Conservation (phyloP, 2,888 invertebrate genomes). For the Thera britannica region DNA sequence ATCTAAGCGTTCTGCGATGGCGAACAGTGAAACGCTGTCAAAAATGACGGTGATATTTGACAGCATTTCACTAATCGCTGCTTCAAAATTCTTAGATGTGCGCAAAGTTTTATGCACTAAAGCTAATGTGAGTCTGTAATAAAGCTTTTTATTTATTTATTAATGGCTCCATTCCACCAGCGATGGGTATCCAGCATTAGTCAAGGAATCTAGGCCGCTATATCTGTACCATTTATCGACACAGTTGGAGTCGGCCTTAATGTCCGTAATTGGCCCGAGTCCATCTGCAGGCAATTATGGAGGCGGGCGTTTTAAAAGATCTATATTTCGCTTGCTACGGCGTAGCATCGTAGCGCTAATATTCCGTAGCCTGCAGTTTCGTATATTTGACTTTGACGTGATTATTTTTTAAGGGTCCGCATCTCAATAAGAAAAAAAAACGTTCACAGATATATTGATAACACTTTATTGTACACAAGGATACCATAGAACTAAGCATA, state of each 20-base stretch:
- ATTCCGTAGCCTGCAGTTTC: constrained; percentile 26
- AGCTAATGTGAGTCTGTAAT: too few species aligned
- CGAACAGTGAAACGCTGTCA: too few species aligned
- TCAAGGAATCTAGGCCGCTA: constrained; percentile 53
- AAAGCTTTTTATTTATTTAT: too few species aligned
- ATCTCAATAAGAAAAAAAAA: too few species aligned
- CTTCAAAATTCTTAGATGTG: too few species aligned
- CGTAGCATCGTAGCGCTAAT: constrained; percentile 47
- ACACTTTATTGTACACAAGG: background rate
- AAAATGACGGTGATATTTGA: too few species aligned
- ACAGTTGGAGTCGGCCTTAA: constrained; percentile 64
- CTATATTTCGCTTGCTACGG: constrained; percentile 71
- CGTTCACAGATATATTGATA: too few species aligned
- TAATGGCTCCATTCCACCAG: background rate
- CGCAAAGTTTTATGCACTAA: too few species aligned
- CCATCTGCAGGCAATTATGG: constrained; percentile 82
- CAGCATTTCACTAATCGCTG: too few species aligned
- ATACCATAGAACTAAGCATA: too few species aligned
- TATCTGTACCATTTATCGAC: constrained; percentile 71
- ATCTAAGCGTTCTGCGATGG: too few species aligned
- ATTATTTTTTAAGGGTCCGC: background rate
- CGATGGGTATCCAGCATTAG: constrained; percentile 48
- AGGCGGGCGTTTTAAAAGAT: constrained; percentile 75
- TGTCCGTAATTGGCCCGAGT: constrained; percentile 78
- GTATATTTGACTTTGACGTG: constrained; percentile 4